Evolutionary conservation across 2,113 vertebrate species (phyloP).

Genomic region (Grallaria varia): DNA sequence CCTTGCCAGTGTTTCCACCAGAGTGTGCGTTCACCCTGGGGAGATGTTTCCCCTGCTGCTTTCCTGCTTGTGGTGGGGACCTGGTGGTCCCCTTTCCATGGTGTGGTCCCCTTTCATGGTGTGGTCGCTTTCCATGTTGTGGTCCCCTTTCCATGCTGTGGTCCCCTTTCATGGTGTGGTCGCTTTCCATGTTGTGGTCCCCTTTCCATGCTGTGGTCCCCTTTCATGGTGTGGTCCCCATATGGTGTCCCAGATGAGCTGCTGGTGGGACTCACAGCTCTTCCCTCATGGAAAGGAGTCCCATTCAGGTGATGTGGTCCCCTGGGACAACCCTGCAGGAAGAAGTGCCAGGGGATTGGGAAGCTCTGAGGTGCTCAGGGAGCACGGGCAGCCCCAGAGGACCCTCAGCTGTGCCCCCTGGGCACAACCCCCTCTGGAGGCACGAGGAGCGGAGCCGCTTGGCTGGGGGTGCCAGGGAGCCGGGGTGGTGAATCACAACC

Average conservation of each 20-base stretch:
- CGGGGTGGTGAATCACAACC: not conserved
- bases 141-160: accelerated
- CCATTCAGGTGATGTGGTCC: accelerated
- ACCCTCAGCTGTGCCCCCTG: not conserved
- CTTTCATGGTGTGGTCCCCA: accelerated
- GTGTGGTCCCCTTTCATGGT: too few relatives aligned
- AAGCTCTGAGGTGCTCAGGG: not conserved
- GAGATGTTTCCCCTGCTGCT: not conserved
- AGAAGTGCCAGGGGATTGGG: not conserved
- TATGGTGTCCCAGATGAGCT: accelerated
- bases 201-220: too few relatives aligned
- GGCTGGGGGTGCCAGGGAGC: not conserved
- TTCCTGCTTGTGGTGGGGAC: not conserved
- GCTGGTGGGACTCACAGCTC: not conserved
- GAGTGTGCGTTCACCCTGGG: accelerated
- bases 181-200: too few relatives aligned
- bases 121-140: too few relatives aligned
- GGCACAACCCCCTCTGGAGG: not conserved
- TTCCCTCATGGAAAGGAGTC: not conserved
- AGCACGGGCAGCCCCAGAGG: not conserved
- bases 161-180: accelerated
- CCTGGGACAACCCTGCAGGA: not conserved
- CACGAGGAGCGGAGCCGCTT: not conserved
- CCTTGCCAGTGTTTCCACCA: accelerated
- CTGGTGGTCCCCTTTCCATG: too few relatives aligned